Conservation (phyloP, 1,140 invertebrate genomes). For the Zaprionus lachaisei region DNA sequence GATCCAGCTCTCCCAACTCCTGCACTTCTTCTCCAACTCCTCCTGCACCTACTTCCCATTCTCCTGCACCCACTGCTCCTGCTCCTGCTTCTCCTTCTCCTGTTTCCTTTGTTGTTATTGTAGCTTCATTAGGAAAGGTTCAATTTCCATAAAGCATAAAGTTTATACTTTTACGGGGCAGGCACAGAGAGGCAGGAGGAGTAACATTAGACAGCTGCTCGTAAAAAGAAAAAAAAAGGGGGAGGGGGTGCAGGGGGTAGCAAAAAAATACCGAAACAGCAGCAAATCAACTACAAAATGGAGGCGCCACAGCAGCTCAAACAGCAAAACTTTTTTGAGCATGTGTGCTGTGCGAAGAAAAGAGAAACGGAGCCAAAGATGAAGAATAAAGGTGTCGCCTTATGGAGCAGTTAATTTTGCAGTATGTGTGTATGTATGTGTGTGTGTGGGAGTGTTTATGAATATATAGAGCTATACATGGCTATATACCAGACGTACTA, state of each 20-base stretch:
- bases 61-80: too few relatives aligned
- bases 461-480: not conserved
- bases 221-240: constrained; percentile 42
- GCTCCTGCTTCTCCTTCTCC: not conserved
- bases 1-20: too few relatives aligned
- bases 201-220: constrained; percentile 65
- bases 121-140: constrained; percentile 75
- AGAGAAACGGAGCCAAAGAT: constrained; percentile 32
- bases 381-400: constrained; percentile 66
- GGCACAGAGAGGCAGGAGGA: not conserved
- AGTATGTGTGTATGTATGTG: not conserved
- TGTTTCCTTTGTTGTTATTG: constrained; percentile 23
- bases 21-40: not conserved
- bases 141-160: constrained; percentile 78
- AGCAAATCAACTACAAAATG: constrained; percentile 70
- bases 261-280: constrained; percentile 37
- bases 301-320: constrained; percentile 19
- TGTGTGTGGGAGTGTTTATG: constrained; percentile 1
- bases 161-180: constrained; percentile 24
- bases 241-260: not conserved
- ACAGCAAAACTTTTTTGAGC: constrained; percentile 60
- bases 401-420: constrained; percentile 60
- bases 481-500: constrained; percentile 1
- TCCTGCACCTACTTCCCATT: too few relatives aligned
- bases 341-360: constrained; percentile 49